Conservation (phyloP, 2,797 vertebrate species). For the Neoniphon sammara region DNA sequence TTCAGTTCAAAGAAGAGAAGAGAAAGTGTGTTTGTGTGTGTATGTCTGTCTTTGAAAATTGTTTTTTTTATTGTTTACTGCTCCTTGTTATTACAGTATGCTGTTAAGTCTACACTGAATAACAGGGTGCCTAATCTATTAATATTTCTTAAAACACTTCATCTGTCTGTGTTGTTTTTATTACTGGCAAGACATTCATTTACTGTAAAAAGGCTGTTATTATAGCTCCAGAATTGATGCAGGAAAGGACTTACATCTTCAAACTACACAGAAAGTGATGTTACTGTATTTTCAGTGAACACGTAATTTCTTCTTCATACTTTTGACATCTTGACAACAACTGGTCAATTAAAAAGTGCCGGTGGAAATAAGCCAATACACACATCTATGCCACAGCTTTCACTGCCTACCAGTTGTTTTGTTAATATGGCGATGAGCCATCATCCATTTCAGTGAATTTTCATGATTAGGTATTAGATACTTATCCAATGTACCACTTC, state of each 20-base stretch:
- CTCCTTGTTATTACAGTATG: conserved; percentile 36
- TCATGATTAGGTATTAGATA: too few species aligned
- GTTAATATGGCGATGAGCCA: too few species aligned
- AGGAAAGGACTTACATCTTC: not conserved
- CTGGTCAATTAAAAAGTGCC: too few species aligned
- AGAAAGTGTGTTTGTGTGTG: conserved; percentile 4
- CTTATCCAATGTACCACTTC: not conserved
- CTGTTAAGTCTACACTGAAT: conserved; percentile 29
- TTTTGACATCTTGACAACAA: too few species aligned
- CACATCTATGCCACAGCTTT: too few species aligned
- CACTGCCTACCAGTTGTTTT: too few species aligned
- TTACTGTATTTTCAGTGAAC: too few species aligned
- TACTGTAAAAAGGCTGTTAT: not conserved
- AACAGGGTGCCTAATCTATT: conserved; percentile 39
- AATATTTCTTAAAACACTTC: conserved; percentile 54
- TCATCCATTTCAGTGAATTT: too few species aligned
- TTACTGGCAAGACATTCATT: conserved; percentile 7
- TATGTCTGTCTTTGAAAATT: not conserved
- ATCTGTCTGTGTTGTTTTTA: conserved; percentile 29
- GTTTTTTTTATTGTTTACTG: conserved; percentile 35
- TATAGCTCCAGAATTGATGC: not conserved
- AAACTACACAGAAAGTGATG: too few species aligned
- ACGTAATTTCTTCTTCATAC: too few species aligned
- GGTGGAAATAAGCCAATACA: too few species aligned
- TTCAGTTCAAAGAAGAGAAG: conserved; percentile 5